Evolutionary conservation across 1,140 invertebrate species (phyloP).

Genomic region (Macrocentrus cingulum): DNA sequence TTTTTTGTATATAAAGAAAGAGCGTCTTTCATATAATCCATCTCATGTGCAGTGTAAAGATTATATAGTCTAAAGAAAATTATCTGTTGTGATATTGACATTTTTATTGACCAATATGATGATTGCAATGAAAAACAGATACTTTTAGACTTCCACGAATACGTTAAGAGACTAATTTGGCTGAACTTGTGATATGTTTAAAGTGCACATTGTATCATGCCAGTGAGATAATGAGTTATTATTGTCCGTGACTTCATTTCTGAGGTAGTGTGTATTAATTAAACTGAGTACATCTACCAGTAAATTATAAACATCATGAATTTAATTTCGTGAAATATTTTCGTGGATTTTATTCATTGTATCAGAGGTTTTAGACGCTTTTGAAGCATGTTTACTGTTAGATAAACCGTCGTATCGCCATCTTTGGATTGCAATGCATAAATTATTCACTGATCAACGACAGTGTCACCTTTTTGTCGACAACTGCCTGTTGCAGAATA

Average conservation of each 20-base stretch:
- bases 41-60: too few relatives aligned
- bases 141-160: background rate
- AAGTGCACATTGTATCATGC: conserved; percentile 9
- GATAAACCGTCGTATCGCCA: background rate
- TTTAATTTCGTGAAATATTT: too few relatives aligned
- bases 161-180: conserved; percentile 4
- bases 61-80: too few relatives aligned
- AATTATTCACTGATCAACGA: background rate
- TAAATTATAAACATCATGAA: too few relatives aligned
- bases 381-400: background rate
- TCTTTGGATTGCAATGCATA: background rate
- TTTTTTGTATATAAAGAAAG: background rate
- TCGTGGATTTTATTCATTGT: too few relatives aligned
- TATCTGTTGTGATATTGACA: too few relatives aligned
- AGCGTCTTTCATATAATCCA: too few relatives aligned
- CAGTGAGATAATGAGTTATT: conserved; percentile 22
- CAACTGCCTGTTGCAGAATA: background rate
- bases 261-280: background rate
- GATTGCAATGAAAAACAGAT: background rate
- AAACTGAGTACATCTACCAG: background rate
- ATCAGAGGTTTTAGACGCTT: too few relatives aligned
- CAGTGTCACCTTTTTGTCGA: background rate
- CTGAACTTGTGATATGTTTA: conserved; percentile 23
- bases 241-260: conserved; percentile 29
- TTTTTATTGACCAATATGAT: background rate